Percentiles rank a stretch among this genome's conserved stretches.
These are phyloP conservation scores for Gila orcuttii DNA, from an alignment of 2,113 vertebrate species.

Conservation along the genomic window DNA sequence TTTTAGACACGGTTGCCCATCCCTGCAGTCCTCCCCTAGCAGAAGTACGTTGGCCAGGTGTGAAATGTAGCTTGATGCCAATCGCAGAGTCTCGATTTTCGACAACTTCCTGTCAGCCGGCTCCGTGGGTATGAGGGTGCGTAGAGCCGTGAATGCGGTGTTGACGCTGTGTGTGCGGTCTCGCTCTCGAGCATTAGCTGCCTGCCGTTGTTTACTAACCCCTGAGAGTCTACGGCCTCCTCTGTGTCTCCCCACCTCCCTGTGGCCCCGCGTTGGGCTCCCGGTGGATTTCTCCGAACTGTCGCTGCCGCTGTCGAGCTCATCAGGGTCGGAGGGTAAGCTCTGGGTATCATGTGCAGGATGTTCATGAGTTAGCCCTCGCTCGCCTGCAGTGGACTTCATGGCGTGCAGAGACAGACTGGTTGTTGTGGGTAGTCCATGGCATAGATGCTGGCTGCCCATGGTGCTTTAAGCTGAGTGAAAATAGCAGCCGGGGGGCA, in stretches of 20 bases:
- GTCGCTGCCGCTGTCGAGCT: constrained; percentile 75
- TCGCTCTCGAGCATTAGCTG: constrained; percentile 88
- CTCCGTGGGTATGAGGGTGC: constrained; percentile 87
- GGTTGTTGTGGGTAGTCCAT: constrained; percentile 53
- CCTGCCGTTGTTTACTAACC: constrained; percentile 80
- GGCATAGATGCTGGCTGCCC: constrained; percentile 61
- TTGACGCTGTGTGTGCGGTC: constrained; percentile 90
- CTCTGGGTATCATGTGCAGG: constrained; percentile 56
- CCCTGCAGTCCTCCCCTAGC: constrained; percentile 75
- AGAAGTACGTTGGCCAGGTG: constrained; percentile 87
- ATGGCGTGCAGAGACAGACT: constrained; percentile 64
- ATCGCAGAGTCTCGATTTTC: constrained; percentile 89
- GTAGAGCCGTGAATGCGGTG: constrained; percentile 85
- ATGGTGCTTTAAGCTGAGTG: constrained; percentile 73
- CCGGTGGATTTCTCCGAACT: constrained; percentile 73
- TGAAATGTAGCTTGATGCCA: constrained; percentile 89
- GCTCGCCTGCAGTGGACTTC: constrained; percentile 73
- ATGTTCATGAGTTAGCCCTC: constrained; percentile 48
- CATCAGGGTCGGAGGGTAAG: constrained; percentile 73
- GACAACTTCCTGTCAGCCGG: constrained; percentile 86
- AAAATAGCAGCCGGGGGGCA: constrained; percentile 77
- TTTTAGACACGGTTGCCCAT: constrained; percentile 78
- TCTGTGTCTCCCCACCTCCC: constrained; percentile 6
- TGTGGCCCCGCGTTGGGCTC: constrained; percentile 57
- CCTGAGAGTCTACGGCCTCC: constrained; percentile 61